Conservation (phyloP, 2,797 vertebrate genomes). For the Huso huso region DNA sequence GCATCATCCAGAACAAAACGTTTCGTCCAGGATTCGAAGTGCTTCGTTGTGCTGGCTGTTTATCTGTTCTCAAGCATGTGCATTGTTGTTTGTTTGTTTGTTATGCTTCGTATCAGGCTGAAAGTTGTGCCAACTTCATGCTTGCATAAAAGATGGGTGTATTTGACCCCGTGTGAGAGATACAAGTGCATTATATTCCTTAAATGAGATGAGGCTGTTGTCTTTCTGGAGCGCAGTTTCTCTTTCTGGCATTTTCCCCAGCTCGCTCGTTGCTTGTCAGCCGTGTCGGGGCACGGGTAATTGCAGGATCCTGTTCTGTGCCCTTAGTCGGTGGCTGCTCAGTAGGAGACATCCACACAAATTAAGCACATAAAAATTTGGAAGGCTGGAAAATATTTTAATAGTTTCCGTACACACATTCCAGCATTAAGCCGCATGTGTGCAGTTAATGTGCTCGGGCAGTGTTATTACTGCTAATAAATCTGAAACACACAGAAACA, state of each 20-base stretch:
- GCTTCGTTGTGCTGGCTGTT: too few relatives aligned
- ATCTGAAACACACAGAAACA: slow-evolving; percentile 62
- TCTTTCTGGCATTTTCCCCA: slow-evolving; percentile 16
- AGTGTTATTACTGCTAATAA: slow-evolving; percentile 67
- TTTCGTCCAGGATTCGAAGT: too few relatives aligned
- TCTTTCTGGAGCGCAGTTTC: too few relatives aligned
- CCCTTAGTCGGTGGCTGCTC: slow-evolving; percentile 60
- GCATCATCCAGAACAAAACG: too few relatives aligned
- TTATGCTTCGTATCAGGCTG: too few relatives aligned
- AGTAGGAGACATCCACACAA: slow-evolving; percentile 64
- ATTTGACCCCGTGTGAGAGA: too few relatives aligned
- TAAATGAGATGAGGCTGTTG: too few relatives aligned
- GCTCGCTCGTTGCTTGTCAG: slow-evolving; percentile 30
- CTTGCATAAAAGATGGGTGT: too few relatives aligned
- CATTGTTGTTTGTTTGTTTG: too few relatives aligned
- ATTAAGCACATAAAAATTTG: slow-evolving; percentile 62
- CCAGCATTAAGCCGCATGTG: slow-evolving; percentile 49
- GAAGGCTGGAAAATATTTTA: slow-evolving; percentile 67
- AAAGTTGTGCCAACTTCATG: too few relatives aligned
- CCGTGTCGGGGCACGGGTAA: slow-evolving; percentile 41
- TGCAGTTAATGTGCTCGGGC: slow-evolving; percentile 45
- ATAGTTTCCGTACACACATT: slow-evolving; percentile 61
- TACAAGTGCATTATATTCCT: too few relatives aligned
- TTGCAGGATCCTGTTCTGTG: slow-evolving; percentile 50
- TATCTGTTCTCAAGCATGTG: too few relatives aligned